phyloP scores from a whole-genome alignment of 1,140 invertebrate species.

The Cyphomyrmex costatus region DNA sequence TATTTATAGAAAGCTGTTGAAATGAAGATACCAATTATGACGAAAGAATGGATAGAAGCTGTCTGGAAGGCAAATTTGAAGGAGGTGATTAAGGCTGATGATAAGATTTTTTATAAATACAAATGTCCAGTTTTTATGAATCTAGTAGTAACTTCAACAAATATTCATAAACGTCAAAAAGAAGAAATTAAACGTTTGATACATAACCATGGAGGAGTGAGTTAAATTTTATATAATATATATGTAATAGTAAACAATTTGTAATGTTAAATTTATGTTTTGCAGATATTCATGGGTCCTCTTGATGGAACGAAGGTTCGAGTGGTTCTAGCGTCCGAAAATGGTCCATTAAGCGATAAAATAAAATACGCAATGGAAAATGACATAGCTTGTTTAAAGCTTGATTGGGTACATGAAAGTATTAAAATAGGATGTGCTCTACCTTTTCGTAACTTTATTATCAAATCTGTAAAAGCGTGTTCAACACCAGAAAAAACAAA shows the following conservation, averaged over 20 bases:
- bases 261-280: constrained; percentile 47
- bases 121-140: constrained; percentile 94
- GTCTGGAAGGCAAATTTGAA: constrained; percentile 92
- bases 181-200: constrained; percentile 91
- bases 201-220: constrained; percentile 91
- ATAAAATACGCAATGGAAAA: constrained; percentile 92
- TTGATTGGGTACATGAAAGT: constrained; percentile 93
- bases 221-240: constrained; percentile 68
- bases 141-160: constrained; percentile 92
- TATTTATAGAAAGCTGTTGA: constrained; percentile 90
- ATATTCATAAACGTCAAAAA: constrained; percentile 90
- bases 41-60: constrained; percentile 92
- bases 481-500: constrained; percentile 87
- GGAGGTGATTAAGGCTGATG: constrained; percentile 89
- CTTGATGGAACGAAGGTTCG: constrained; percentile 83
- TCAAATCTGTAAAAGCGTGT: constrained; percentile 86
- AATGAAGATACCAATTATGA: constrained; percentile 91
- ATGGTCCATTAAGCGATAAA: constrained; percentile 92
- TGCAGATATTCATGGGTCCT: constrained; percentile 80
- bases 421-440: constrained; percentile 91
- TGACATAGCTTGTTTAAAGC: constrained; percentile 91
- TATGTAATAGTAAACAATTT: constrained; percentile 3
- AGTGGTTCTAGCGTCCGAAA: constrained; percentile 82
- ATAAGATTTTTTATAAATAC: constrained; percentile 89
- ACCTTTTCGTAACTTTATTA: constrained; percentile 89